Evolutionary conservation across 2,797 vertebrate genomes (phyloP).

Genomic region (Anabacerthia variegaticeps): DNA sequence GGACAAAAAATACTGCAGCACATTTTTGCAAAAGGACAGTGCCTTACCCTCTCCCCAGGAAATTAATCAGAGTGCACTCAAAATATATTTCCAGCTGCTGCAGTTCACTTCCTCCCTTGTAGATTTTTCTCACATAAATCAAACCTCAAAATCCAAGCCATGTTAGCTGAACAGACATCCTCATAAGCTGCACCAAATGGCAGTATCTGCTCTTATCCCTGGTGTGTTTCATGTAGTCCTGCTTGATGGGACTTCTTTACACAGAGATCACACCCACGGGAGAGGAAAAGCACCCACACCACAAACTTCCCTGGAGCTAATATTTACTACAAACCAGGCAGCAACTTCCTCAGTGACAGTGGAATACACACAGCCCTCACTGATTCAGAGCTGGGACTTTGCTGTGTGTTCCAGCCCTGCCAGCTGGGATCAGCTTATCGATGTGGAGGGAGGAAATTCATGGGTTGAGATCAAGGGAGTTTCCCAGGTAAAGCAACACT

Average conservation of each 20-base stretch:
- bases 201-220: not conserved
- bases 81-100: slow-evolving; percentile 47
- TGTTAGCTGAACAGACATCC: not conserved
- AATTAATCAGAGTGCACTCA: slow-evolving; percentile 61
- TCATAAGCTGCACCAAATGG: not conserved
- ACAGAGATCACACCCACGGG: not conserved
- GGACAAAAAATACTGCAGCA: not conserved
- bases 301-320: not conserved
- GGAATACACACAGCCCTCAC: not conserved
- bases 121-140: not conserved
- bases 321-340: not conserved
- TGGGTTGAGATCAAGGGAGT: not conserved
- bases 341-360: not conserved
- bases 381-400: not conserved
- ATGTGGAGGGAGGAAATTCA: not conserved
- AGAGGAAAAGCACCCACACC: not conserved
- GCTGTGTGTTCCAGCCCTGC: not conserved
- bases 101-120: slow-evolving; percentile 40
- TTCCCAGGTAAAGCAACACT: not conserved
- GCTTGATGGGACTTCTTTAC: not conserved
- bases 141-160: not conserved
- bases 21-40: not conserved
- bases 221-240: not conserved
- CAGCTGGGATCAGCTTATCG: not conserved
- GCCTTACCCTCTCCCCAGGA: slow-evolving; percentile 36